These are phyloP conservation scores for Borostomias antarcticus DNA, from an alignment of 2,797 vertebrate species.

Conservation along the genomic window DNA sequence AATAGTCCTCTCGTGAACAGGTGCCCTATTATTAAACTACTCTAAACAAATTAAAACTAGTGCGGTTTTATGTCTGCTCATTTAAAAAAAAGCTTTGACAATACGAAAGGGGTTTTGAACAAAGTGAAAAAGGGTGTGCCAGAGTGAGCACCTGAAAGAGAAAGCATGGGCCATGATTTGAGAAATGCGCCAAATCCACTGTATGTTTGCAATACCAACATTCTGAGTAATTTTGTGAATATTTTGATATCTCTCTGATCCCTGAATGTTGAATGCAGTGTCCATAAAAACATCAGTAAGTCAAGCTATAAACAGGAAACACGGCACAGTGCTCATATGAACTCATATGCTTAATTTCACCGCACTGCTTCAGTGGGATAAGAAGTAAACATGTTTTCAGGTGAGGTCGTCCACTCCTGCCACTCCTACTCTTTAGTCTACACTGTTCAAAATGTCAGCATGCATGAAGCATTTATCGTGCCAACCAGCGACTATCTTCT, in stretches of 20 bases:
- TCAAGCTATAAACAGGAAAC: too few relatives aligned
- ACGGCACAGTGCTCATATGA: too few relatives aligned
- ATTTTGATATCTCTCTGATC: too few relatives aligned
- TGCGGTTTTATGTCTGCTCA: constrained; percentile 17
- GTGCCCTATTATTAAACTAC: background rate
- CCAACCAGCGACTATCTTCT: constrained; percentile 19
- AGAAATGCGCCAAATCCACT: constrained; percentile 30
- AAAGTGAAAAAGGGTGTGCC: constrained; percentile 3
- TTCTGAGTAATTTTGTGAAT: too few relatives aligned
- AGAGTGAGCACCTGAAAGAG: constrained; percentile 6
- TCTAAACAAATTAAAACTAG: background rate
- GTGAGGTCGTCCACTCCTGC: background rate
- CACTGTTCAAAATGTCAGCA: constrained; percentile 10
- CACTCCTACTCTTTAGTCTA: constrained; percentile 22
- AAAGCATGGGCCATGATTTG: constrained; percentile 9
- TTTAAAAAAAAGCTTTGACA: constrained; percentile 31
- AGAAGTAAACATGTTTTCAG: too few relatives aligned
- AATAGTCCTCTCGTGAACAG: too few relatives aligned
- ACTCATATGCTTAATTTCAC: too few relatives aligned
- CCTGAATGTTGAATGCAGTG: too few relatives aligned
- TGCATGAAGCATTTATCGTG: constrained; percentile 29
- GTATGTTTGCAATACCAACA: background rate
- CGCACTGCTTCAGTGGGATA: too few relatives aligned
- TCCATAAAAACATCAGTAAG: too few relatives aligned
- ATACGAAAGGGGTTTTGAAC: background rate